Conservation (phyloP, 2,797 vertebrate species). For the Tadarida brasiliensis region DNA sequence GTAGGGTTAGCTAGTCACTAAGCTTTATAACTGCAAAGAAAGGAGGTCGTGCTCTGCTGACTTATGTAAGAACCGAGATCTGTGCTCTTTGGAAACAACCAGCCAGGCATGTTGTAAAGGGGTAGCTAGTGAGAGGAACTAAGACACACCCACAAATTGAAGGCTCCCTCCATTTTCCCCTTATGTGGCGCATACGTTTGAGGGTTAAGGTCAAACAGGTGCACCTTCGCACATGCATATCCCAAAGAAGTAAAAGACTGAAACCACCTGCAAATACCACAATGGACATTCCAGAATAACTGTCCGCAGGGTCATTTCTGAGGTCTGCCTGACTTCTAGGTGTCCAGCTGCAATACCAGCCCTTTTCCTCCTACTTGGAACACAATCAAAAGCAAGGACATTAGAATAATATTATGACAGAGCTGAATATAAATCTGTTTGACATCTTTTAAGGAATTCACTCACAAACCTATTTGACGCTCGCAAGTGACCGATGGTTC, state of each 20-base stretch:
- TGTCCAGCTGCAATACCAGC: not conserved
- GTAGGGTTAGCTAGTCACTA: not conserved
- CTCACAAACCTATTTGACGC: not conserved
- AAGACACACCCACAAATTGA: not conserved
- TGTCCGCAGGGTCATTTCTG: not conserved
- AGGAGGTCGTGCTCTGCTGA: accelerated
- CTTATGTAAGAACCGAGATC: too few relatives aligned
- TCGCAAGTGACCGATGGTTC: not conserved
- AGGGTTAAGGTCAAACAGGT: not conserved
- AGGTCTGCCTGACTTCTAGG: not conserved
- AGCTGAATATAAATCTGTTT: not conserved
- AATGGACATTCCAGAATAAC: not conserved
- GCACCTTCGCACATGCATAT: not conserved
- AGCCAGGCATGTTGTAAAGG: not conserved
- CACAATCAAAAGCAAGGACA: not conserved
- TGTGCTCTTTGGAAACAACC: not conserved
- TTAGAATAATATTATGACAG: not conserved
- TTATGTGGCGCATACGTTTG: not conserved
- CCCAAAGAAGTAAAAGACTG: not conserved
- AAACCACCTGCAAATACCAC: not conserved
- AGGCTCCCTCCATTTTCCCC: not conserved
- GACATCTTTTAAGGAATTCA: not conserved
- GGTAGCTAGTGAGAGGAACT: not conserved
- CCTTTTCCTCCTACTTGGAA: not conserved
- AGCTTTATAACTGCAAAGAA: not conserved